Percentiles rank a stretch among this genome's conserved stretches.
These are phyloP conservation scores for Gambusia holbrooki DNA, from an alignment of 2,113 vertebrate species.

Conservation along the genomic window DNA sequence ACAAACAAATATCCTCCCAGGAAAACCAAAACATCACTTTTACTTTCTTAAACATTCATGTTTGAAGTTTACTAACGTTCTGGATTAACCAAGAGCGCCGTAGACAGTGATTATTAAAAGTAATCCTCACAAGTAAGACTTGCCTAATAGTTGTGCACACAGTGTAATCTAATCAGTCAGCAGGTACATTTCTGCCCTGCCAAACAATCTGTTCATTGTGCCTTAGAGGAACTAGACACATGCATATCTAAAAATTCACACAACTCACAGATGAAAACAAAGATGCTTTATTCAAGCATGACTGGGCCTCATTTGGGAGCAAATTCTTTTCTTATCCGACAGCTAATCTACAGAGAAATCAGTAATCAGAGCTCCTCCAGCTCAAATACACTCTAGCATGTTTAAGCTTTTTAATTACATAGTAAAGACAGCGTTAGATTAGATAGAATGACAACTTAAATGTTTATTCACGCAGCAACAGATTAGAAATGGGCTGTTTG, in stretches of 20 bases:
- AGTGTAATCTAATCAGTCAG: neutral
- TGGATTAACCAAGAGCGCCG: too few relatives aligned
- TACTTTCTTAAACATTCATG: too few relatives aligned
- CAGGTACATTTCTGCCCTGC: slow-evolving; percentile 9
- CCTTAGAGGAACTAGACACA: neutral
- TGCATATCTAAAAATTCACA: slow-evolving; percentile 15
- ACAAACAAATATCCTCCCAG: too few relatives aligned
- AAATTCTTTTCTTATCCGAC: slow-evolving; percentile 38
- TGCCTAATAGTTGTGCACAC: too few relatives aligned
- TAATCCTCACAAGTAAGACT: too few relatives aligned
- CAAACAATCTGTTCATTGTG: slow-evolving; percentile 38
- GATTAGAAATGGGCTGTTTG: neutral
- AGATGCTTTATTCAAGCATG: slow-evolving; percentile 16
- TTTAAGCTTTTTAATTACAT: slow-evolving; percentile 35
- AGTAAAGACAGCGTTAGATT: slow-evolving; percentile 26
- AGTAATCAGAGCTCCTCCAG: slow-evolving; percentile 17
- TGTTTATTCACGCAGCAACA: slow-evolving; percentile 23
- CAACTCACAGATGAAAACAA: slow-evolving; percentile 2
- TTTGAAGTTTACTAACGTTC: too few relatives aligned
- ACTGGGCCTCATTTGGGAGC: slow-evolving; percentile 20
- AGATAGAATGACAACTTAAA: neutral
- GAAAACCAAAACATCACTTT: too few relatives aligned
- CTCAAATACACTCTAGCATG: slow-evolving; percentile 22
- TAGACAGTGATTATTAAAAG: too few relatives aligned
- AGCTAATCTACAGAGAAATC: slow-evolving; percentile 30